phyloP scores from a whole-genome alignment of 2,797 vertebrate genomes.

The Gallirallus australis region DNA sequence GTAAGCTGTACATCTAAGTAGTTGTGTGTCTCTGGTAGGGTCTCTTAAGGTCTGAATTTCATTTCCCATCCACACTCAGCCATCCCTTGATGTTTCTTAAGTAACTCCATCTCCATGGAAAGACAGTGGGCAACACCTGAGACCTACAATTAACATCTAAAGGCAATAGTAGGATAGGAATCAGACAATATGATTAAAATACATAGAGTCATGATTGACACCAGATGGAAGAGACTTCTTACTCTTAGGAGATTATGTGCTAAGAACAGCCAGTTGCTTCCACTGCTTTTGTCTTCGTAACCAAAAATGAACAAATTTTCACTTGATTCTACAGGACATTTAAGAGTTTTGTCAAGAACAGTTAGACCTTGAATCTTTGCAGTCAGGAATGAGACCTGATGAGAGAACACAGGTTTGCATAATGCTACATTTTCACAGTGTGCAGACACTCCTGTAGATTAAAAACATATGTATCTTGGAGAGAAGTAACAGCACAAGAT shows the following conservation, averaged over 20 bases:
- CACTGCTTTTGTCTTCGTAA: not conserved
- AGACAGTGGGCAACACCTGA: not conserved
- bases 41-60: not conserved
- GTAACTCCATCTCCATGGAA: not conserved
- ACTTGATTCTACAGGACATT: not conserved
- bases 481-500: not conserved
- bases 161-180: not conserved
- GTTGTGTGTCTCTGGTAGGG: not conserved
- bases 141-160: not conserved
- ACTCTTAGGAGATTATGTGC: not conserved
- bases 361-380: not conserved
- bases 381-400: not conserved
- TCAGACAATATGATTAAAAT: not conserved
- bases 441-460: not conserved
- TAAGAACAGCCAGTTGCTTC: not conserved
- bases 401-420: not conserved
- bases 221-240: not conserved
- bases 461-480: fast-evolving
- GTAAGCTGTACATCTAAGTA: not conserved
- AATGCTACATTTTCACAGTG: not conserved
- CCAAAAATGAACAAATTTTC: not conserved
- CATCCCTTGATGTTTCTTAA: not conserved
- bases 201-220: not conserved
- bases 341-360: not conserved
- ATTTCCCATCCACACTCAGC: not conserved